Base-by-base conservation (phyloP, 2,888 invertebrate genomes). In the Polydrusus pterygomalis region DNA sequence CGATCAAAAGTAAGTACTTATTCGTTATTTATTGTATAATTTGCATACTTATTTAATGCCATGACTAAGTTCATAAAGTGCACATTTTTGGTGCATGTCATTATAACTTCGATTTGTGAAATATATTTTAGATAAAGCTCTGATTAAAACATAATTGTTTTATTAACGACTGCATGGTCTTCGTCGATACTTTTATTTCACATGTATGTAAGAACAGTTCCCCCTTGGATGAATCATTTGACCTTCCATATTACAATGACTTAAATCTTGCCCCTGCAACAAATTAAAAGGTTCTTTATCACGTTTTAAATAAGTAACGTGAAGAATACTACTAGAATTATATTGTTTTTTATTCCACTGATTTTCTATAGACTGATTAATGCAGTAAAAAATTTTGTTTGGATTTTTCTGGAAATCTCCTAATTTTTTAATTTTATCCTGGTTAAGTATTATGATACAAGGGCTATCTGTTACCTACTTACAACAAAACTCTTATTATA, bases 11-110 rank as follows among this genome's bases (percentile, higher is more conserved):
- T 64, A 64, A 64, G 64, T 64, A 64, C 15, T 10, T 64, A 25
- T 20, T 38, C 38, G 11, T 18, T 10, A 5, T 38, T 54, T 54
- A 13, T 54, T 54, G 18, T 7, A n/a, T 34, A 15, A 5, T 45
- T 38, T 34, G 13, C 17, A 17, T 30, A 34, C 25, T 2, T 34
- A 30, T 34, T 64, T 49, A 49, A 49, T 34, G 34, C 15, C 18
- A 34, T 30, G 64, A 34, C 64, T 30, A 64, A 17, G 43, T 15
- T 17, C 43, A n/a, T 47, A 30, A 25, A 63, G 43, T 63, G 64
- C 64, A 64, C 64, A 64, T 64, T 64, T 49, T 49, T 64, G 34
- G 30, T 64, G 64, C 47, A 64, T 64, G 64, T 49, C 64, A 64
- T 47, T 25, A 47, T 7, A 20, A 49, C 34, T 49, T 34, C 30